phyloP scores from a whole-genome alignment of 2,113 vertebrate species.

The Grammomys dolichurus region DNA sequence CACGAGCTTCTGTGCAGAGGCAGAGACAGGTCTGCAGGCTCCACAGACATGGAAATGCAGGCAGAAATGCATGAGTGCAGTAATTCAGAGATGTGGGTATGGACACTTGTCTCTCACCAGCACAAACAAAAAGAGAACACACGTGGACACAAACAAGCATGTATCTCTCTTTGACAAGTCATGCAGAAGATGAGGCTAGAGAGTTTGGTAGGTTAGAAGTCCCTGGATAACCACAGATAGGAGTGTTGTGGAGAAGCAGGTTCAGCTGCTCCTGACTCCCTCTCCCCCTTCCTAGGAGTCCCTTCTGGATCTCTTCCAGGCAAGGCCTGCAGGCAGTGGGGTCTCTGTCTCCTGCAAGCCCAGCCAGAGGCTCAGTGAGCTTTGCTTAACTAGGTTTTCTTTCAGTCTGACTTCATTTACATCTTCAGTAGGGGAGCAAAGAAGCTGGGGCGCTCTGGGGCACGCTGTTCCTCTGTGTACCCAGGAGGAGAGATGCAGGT shows the following conservation, averaged over 20 bases:
- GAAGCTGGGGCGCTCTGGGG: not conserved
- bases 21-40: not conserved
- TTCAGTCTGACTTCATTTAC: not conserved
- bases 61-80: not conserved
- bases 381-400: not conserved
- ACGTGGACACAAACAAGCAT: conserved; percentile 34
- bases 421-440: not conserved
- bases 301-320: not conserved
- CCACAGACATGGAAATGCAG: conserved; percentile 11
- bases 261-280: not conserved
- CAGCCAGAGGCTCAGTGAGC: not conserved
- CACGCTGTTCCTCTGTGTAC: not conserved
- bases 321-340: not conserved
- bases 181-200: conserved; percentile 59
- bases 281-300: not conserved
- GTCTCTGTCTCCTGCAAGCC: not conserved
- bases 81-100: not conserved
- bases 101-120: conserved; percentile 9
- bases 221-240: not conserved
- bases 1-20: conserved; percentile 17
- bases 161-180: conserved; percentile 60
- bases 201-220: conserved; percentile 24
- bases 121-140: not conserved
- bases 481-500: not conserved
- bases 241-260: not conserved